Base-by-base conservation (phyloP, 2,797 vertebrate genomes). In the Tapirus indicus region DNA sequence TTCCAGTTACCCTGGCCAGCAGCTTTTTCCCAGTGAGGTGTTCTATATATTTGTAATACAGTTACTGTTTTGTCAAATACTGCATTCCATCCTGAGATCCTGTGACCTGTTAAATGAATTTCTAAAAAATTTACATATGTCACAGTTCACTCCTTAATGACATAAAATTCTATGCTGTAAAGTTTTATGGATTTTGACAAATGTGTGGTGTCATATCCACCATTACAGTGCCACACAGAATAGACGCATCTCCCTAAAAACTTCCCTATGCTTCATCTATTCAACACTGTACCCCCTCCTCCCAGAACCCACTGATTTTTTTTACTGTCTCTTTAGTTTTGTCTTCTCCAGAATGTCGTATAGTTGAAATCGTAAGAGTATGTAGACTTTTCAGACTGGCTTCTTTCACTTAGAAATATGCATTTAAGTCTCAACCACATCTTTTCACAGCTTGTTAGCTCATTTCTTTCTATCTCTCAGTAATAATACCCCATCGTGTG, bases 381-480 rank as follows among this genome's bases (percentile, higher is more conserved):
- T 11, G 29, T 35, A 44, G 20, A 13, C 12, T 78, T 95, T 91
- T 23, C 66, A 92, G 38, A 87, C 7, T 27, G 5, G 23, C 44
- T 88, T n/a, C 13, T 62, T 82, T 74, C 58, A 49, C 29, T 32
- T 23, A 79, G 7, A 79, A 44, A 89, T 60, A 62, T 18, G 16
- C 21, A 79, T 77, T 72, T 92, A 72, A 38, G 44, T 32, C 80
- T 75, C 27, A 75, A 27, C 35, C 20, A 23, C 27, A 3, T 64
- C 38, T 87, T 93, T 88, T 64, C 49, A 21, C 32, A 62, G 32
- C 62, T 56, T 56, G 25, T 64, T 78, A 41, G 27, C 18, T 85
- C 38, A 77, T 88, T 88, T 77, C 69, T 93, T 88, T 94, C 56
- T 58, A 80, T 72, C 29, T 4, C 38, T 66, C n/a, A 91, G 69